These are phyloP conservation scores for Eulacestoma nigropectus DNA, from an alignment of 2,113 vertebrate genomes.

Conservation along the genomic window DNA sequence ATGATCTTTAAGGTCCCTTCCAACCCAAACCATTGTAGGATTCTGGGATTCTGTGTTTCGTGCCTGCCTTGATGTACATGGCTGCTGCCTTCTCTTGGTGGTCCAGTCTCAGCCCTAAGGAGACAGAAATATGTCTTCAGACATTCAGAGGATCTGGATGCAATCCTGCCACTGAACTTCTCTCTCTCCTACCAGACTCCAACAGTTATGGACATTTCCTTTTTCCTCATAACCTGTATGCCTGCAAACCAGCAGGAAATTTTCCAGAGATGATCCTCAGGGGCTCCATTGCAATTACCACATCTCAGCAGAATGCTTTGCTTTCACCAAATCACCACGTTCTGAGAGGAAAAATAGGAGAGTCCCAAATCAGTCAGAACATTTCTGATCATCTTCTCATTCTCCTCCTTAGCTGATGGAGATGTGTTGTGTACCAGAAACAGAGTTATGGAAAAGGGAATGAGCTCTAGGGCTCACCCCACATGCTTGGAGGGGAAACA, in stretches of 20 bases:
- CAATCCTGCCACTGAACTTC: neutral
- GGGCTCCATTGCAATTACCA: neutral
- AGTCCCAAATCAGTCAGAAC: neutral
- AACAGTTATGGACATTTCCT: neutral
- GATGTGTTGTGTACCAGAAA: neutral
- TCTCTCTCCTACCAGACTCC: neutral
- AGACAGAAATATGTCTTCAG: neutral
- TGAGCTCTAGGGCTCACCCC: neutral
- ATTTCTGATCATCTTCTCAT: neutral
- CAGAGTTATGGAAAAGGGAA: neutral
- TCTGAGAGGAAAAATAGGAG: neutral
- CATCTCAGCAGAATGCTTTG: neutral
- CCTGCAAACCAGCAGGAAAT: neutral
- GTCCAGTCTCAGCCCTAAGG: neutral
- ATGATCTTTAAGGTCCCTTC: neutral
- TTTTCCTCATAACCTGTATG: neutral
- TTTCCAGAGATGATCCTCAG: neutral
- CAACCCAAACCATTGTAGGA: neutral
- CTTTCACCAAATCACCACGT: neutral
- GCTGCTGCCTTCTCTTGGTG: neutral
- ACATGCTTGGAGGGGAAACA: neutral
- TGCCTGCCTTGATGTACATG: neutral
- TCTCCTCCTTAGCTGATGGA: neutral
- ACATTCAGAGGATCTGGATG: neutral
- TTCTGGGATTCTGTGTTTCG: neutral